Percentiles rank a stretch among this genome's conserved stretches.
Evolutionary conservation across 2,113 vertebrate species (phyloP).

Genomic region (Notechis scutatus): DNA sequence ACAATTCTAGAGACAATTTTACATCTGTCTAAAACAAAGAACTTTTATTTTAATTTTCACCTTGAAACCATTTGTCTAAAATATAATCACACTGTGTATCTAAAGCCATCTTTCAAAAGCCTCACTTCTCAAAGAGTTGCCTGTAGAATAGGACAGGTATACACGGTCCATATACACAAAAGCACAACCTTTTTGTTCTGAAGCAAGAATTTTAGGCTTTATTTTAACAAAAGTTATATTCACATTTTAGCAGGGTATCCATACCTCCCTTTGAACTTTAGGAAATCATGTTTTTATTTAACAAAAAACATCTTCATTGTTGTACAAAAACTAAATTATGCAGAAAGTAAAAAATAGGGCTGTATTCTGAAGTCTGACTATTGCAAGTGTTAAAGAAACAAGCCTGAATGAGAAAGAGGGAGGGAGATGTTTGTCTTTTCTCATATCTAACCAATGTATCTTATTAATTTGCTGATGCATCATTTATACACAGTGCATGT

Average conservation of each 20-base stretch:
- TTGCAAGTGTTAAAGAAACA: neutral
- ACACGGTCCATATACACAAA: neutral
- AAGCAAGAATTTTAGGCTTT: neutral
- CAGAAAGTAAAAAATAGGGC: neutral
- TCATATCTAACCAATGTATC: neutral
- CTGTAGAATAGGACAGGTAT: neutral
- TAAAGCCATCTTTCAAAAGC: neutral
- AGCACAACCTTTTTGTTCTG: neutral
- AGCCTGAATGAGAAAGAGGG: neutral
- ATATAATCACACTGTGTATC: neutral
- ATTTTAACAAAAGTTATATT: neutral
- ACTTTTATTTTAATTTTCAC: neutral
- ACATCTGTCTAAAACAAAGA: neutral
- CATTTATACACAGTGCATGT: neutral
- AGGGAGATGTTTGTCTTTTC: neutral
- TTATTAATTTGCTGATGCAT: neutral
- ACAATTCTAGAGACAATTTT: neutral
- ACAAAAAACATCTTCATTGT: neutral
- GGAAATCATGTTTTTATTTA: neutral
- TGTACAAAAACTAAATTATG: neutral
- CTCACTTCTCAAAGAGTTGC: neutral
- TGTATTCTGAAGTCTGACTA: neutral
- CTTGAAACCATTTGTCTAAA: neutral
- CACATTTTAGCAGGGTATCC: neutral
- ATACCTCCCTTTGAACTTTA: neutral